phyloP scores from a whole-genome alignment of 2,113 vertebrate species.

The Seriola aureovittata region DNA sequence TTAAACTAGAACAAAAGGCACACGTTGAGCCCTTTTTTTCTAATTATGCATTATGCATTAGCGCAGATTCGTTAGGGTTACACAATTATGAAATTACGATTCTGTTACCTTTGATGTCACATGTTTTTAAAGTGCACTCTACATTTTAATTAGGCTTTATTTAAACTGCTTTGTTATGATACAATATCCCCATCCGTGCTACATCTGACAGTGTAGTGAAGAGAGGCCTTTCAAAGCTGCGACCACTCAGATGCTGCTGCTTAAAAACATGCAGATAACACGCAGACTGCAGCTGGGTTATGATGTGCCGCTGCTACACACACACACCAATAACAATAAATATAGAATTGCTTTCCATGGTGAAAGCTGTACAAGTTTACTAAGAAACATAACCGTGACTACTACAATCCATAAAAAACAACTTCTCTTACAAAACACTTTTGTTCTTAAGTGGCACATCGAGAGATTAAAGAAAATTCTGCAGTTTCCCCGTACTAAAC shows the following conservation, averaged over 20 bases:
- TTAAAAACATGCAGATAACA: conserved; percentile 49
- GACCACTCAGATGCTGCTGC: conserved; percentile 32
- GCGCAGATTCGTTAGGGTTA: conserved; percentile 41
- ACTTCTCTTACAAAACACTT: no score
- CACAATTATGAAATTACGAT: conserved; percentile 34
- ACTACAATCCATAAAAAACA: not conserved
- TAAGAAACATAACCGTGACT: not conserved
- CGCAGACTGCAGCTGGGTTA: conserved; percentile 13
- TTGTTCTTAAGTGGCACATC: not conserved
- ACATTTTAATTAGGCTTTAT: conserved; percentile 62
- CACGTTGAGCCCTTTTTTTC: conserved; percentile 15
- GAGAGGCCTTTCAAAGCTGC: conserved; percentile 40
- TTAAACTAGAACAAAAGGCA: conserved; percentile 58
- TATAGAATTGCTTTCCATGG: not conserved
- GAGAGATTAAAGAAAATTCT: not conserved
- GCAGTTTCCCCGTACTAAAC: not conserved
- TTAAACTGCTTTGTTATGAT: conserved; percentile 56
- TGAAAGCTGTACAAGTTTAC: not conserved
- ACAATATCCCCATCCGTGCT: conserved; percentile 5
- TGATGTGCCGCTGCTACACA: not conserved
- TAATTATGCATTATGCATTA: conserved; percentile 63
- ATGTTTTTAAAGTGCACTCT: conserved; percentile 58
- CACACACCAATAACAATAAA: not conserved
- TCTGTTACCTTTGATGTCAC: conserved; percentile 68
- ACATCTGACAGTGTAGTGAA: conserved; percentile 2